A percentile compares a stretch with the other conserved stretches of the same genome.
phyloP scores from a whole-genome alignment of 2,888 invertebrate genomes.

The Yponomeuta evonymella region DNA sequence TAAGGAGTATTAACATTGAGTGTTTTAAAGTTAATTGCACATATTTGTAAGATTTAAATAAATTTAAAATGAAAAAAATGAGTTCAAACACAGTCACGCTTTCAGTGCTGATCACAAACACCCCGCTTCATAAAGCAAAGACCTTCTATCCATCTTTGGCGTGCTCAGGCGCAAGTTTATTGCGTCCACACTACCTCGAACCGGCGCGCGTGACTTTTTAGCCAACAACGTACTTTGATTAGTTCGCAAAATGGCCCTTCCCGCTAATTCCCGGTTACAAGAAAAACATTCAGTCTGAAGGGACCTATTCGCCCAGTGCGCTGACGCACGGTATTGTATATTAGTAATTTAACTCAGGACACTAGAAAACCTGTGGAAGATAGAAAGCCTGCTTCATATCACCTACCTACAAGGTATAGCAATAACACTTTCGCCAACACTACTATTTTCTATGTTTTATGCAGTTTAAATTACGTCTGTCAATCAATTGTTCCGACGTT shows the following conservation, averaged over 20 bases:
- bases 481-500: too few species aligned
- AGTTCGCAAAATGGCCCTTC: constrained; percentile 19
- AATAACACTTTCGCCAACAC: too few species aligned
- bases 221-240: constrained; percentile 20
- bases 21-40: too few species aligned
- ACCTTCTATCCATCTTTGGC: neutral
- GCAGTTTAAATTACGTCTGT: too few species aligned
- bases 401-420: too few species aligned
- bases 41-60: too few species aligned
- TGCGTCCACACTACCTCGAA: neutral
- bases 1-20: too few species aligned
- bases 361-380: too few species aligned
- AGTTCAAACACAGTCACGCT: too few species aligned
- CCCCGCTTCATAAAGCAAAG: neutral
- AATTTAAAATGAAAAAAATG: too few species aligned
- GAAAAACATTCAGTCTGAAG: constrained; percentile 9
- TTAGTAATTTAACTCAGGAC: neutral
- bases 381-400: too few species aligned
- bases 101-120: neutral
- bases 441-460: too few species aligned
- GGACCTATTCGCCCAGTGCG: constrained; percentile 17
- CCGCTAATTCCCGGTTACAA: constrained; percentile 7
- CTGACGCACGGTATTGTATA: neutral
- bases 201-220: constrained; percentile 21
- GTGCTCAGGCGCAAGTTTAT: neutral